These are phyloP conservation scores for Stichodactyla mertensii DNA, from an alignment of 64 coral and sea anemone genomes.

Conservation along the genomic window DNA sequence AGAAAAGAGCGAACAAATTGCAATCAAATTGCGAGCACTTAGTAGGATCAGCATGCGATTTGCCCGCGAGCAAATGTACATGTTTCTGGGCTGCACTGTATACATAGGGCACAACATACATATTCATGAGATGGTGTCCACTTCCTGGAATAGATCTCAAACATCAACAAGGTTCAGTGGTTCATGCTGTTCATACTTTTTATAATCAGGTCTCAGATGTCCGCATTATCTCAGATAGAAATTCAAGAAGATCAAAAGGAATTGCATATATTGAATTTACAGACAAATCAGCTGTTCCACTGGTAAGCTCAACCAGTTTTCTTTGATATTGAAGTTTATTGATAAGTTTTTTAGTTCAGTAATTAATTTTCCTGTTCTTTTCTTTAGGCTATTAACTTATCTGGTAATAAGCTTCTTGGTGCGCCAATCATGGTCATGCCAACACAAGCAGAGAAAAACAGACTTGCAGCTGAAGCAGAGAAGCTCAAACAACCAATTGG, in stretches of 20 bases:
- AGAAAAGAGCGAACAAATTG: no score
- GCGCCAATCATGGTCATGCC: conserved; percentile 95
- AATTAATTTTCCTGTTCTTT: background rate
- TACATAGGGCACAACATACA: no score
- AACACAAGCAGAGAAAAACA: conserved; percentile 96
- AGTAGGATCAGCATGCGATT: no score
- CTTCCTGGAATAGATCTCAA: no score
- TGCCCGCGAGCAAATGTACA: no score
- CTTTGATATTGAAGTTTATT: background rate
- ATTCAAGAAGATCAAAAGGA: conserved; percentile 96
- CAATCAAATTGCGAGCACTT: no score
- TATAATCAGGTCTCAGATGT: conserved; percentile 75
- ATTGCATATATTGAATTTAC: conserved; percentile 99
- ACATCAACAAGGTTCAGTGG: background rate
- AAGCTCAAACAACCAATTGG: conserved; percentile 79
- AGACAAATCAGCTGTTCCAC: conserved; percentile 89
- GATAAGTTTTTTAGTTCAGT: background rate
- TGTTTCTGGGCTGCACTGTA: no score
- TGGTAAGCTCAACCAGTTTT: conserved; percentile 55
- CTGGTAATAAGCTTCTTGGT: conserved; percentile 84
- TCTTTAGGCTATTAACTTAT: conserved; percentile 75
- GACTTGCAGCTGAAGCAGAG: conserved; percentile 90
- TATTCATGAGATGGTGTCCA: no score
- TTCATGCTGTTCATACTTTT: no score
- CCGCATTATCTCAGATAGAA: conserved; percentile 94